Evolutionary conservation across 2,888 invertebrate genomes (phyloP), one percentile per base, ranked within the genome.

Genomic region (Notocelia uddmanniana): DNA sequence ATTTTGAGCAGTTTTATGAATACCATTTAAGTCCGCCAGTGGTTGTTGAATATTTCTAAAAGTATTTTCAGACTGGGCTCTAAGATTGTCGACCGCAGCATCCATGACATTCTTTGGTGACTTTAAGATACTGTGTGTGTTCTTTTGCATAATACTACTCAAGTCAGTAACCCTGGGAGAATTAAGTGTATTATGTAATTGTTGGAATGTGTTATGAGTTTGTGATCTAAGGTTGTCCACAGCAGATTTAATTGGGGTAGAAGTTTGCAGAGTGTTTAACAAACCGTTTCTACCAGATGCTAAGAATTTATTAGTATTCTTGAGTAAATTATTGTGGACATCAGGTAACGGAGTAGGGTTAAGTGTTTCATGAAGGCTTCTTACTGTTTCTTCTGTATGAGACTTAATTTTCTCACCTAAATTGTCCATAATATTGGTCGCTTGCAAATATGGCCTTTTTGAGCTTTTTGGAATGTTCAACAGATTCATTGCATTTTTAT

Each of bases 171-270:
- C 11, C 21, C 21, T 55, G 26, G 82, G 79, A 13, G 82, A 81
- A 59, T 83, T 81, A 37, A 91, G 76, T 54, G 81, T 78, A 26
- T 85, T 76, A 52, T 88, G 83, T 64, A 89, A 73, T 71, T 83
- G 83, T 71, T 80, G 85, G 3, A 88, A 71, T n/a, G 84, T 76
- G 75, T 83, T 80, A 74, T 89, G 84, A 11, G 87, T 77, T 59
- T 84, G 84, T 55, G 78, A 76, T 73, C 79, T 79, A 34, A 87
- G 62, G 62, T 80, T 83, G 62, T 85, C 82, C n/a, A 83, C 76
- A 41, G 85, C 64, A 66, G 79, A 77, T 48, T 73, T 66, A 13
- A 75, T 54, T 21, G 74, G 54, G 70, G 76, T 74, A 26, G 74
- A 73, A 71, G 74, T 73, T 68, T 76, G 70, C 13, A 76, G 68